Percentiles rank a stretch among this genome's conserved stretches.
phyloP scores from a whole-genome alignment of 2,113 vertebrate genomes.

The Carettochelys insculpta region DNA sequence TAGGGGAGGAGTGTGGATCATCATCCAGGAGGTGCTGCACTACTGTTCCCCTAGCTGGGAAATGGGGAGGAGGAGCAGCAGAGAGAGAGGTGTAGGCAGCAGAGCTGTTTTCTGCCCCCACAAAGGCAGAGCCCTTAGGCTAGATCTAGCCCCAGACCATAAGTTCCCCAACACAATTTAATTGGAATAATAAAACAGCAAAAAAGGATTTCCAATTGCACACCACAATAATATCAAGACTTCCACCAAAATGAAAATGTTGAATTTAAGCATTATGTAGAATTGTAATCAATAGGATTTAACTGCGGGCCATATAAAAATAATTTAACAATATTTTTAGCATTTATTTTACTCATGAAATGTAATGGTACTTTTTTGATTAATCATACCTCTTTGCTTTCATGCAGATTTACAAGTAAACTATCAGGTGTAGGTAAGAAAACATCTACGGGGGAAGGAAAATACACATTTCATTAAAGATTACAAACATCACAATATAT shows the following conservation, averaged over 20 bases:
- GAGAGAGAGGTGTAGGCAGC: too few relatives aligned
- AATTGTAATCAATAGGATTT: not conserved
- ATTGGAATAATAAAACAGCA: not conserved
- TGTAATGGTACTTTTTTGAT: not conserved
- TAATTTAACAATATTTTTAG: not conserved
- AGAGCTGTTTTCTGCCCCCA: too few relatives aligned
- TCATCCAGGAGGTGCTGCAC: too few relatives aligned
- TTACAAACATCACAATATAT: not conserved
- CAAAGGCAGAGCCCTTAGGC: too few relatives aligned
- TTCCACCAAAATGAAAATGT: not conserved
- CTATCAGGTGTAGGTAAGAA: constrained; percentile 95
- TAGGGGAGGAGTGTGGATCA: too few relatives aligned
- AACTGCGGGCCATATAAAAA: not conserved
- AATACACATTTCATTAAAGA: constrained; percentile 31
- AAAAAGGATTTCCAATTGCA: not conserved
- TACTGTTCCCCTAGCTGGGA: too few relatives aligned
- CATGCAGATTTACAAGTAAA: constrained; percentile 94
- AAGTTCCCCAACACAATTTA: too few relatives aligned
- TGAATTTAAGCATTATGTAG: not conserved
- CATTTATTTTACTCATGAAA: not conserved
- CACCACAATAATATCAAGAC: not conserved
- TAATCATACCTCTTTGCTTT: constrained; percentile 90
- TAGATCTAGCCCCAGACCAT: too few relatives aligned
- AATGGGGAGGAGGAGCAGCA: too few relatives aligned
- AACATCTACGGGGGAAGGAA: constrained; percentile 80